Percentiles rank a stretch among this genome's conserved stretches.
Evolutionary conservation across 2,113 vertebrate species (phyloP).

Genomic region (Saccopteryx leptura): DNA sequence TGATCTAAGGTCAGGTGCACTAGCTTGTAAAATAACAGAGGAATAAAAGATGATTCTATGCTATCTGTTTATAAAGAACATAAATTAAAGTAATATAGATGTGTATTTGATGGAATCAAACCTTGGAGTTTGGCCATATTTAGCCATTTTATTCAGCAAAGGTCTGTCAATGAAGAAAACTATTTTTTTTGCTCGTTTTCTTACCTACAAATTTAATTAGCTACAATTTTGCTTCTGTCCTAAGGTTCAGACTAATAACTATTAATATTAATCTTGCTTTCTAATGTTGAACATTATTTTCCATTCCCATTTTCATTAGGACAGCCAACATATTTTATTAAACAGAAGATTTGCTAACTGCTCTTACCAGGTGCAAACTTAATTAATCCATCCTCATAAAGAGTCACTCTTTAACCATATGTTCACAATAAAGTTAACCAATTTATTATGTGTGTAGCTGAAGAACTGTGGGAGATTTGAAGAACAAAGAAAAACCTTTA

Average conservation of each 20-base stretch:
- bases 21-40: slow-evolving; percentile 51
- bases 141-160: not conserved
- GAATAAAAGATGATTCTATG: not conserved
- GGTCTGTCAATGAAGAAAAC: not conserved
- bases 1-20: not conserved
- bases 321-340: not conserved
- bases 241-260: not conserved
- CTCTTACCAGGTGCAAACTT: slow-evolving; percentile 21
- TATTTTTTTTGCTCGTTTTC: not conserved
- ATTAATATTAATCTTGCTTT: not conserved
- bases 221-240: not conserved
- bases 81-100: slow-evolving; percentile 37
- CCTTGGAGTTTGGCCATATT: not conserved
- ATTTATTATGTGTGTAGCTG: slow-evolving; percentile 35
- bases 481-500: slow-evolving; percentile 32
- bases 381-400: slow-evolving; percentile 58
- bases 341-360: not conserved
- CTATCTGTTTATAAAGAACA: slow-evolving; percentile 44
- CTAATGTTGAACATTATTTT: slow-evolving; percentile 8
- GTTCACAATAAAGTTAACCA: slow-evolving; percentile 47
- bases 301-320: not conserved
- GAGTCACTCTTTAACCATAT: slow-evolving; percentile 58
- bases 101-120: slow-evolving; percentile 43
- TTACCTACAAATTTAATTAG: not conserved
- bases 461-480: not conserved